Conservation (phyloP, 2,888 invertebrate species). For the Chydorus sphaericus region DNA sequence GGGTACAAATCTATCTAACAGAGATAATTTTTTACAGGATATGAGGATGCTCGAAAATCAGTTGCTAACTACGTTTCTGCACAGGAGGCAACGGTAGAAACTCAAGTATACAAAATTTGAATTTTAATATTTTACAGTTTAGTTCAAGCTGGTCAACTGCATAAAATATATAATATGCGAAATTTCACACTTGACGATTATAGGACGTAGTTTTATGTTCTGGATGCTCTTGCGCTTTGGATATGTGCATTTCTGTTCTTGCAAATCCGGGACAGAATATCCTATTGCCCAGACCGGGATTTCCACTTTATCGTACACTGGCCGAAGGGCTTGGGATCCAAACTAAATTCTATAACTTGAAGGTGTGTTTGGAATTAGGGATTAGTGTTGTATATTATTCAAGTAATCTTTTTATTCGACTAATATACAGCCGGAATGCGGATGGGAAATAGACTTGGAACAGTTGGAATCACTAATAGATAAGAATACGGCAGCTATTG, state of each 20-base stretch:
- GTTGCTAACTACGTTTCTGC: constrained; percentile 68
- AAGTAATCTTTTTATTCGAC: not conserved
- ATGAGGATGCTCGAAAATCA: constrained; percentile 57
- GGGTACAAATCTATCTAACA: too few species aligned
- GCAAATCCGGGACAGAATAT: constrained; percentile 85
- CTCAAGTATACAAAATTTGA: constrained; percentile 32
- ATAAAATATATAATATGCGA: too few species aligned
- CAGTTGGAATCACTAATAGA: constrained; percentile 82
- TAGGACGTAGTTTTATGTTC: constrained; percentile 82
- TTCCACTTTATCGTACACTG: constrained; percentile 79
- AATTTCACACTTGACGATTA: too few species aligned
- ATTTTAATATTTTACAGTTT: not conserved
- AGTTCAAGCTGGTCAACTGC: too few species aligned
- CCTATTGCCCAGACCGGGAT: constrained; percentile 81
- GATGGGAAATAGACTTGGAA: constrained; percentile 79
- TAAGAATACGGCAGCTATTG: constrained; percentile 71
- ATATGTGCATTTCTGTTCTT: constrained; percentile 75
- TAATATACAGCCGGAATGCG: constrained; percentile 49
- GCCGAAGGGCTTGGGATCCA: constrained; percentile 68
- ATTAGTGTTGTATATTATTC: not conserved
- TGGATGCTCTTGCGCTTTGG: constrained; percentile 90
- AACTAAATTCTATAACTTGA: constrained; percentile 57
- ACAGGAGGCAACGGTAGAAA: constrained; percentile 26
- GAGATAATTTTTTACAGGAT: constrained; percentile 32
- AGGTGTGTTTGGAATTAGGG: constrained; percentile 33